Base-by-base conservation (phyloP, 2,888 invertebrate genomes). In the Ophion ventricosus region DNA sequence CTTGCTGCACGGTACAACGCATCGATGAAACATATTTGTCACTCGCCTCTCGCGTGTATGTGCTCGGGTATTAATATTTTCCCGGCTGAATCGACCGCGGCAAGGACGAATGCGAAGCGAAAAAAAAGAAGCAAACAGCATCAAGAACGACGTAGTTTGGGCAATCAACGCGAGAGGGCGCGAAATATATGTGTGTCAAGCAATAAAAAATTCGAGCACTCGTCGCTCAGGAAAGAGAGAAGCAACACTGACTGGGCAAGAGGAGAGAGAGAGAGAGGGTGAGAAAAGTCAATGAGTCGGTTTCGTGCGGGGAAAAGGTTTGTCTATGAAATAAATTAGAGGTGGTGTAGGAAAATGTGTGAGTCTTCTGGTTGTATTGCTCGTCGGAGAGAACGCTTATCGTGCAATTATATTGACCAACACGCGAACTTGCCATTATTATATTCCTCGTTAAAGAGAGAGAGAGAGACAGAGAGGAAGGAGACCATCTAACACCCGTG, bases 351-450 rank as follows among this genome's bases (percentile, higher is more conserved):
- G 40, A 26, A 75, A 56, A 75, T 57, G 76, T 69, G 69, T 63
- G 74, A 64, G 64, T 64, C 64, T 57, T 49, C 63, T 54, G 57
- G 66, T 57, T 26, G 67, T 67, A 54, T 59, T 69, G 78, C 61
- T 63, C 56, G 72, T 79, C 54, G 43, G 23, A 61, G 69, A 64
- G 77, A 78, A 57, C 79, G 67, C 80, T 83, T 83, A 83, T 83
- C 83, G 76, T 54, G 67, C 83, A 77, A 83, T 83, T 80, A 76
- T 77, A 83, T 83, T 83, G 83, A 77, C 80, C 80, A 69, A 29
- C 84, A 84, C 84, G 84, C 84, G 75, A 84, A 78, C 81, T 78
- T 74, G 75, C 81, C 77, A 79, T 84, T 84, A 84, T 84, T 84
- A 81, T 84, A 81, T 84, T 72, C 61, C 84, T 81, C 84, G 84